Evolutionary conservation across 1,140 invertebrate species (phyloP).

Genomic region (Melipona quadrifasciata): DNA sequence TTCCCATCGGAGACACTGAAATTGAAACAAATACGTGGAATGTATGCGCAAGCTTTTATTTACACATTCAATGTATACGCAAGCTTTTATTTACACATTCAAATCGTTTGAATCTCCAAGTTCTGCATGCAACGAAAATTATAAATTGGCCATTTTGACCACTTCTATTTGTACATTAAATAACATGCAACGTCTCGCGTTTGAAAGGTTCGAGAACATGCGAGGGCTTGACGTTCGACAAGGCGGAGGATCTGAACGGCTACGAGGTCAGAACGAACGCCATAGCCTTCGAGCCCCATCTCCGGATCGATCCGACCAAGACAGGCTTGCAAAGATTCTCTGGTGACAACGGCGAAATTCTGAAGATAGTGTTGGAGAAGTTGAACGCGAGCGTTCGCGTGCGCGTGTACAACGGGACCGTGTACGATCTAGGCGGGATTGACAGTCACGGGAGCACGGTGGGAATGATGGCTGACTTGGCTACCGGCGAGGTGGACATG

Average conservation of each 20-base stretch:
- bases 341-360: conserved; percentile 54
- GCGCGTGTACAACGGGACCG: neutral
- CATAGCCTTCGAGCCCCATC: conserved; percentile 12
- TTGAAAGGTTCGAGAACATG: conserved; percentile 19
- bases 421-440: conserved; percentile 39
- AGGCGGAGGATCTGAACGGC: conserved; percentile 23
- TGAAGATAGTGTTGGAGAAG: conserved; percentile 40
- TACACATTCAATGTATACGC: no score
- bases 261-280: conserved; percentile 56
- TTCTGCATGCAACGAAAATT: no score
- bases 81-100: no score
- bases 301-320: conserved; percentile 18
- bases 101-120: no score
- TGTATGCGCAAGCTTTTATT: no score
- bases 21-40: no score
- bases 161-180: no score
- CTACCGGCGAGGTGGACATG: conserved; percentile 46
- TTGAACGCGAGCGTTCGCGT: conserved; percentile 36
- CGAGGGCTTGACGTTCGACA: conserved; percentile 52
- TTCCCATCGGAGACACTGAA: no score
- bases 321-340: conserved; percentile 22
- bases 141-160: no score
- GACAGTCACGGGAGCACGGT: conserved; percentile 26
- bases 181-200: no score
- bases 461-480: conserved; percentile 49